Conservation (phyloP, 2,888 invertebrate species). For the Xylota sylvarum region DNA sequence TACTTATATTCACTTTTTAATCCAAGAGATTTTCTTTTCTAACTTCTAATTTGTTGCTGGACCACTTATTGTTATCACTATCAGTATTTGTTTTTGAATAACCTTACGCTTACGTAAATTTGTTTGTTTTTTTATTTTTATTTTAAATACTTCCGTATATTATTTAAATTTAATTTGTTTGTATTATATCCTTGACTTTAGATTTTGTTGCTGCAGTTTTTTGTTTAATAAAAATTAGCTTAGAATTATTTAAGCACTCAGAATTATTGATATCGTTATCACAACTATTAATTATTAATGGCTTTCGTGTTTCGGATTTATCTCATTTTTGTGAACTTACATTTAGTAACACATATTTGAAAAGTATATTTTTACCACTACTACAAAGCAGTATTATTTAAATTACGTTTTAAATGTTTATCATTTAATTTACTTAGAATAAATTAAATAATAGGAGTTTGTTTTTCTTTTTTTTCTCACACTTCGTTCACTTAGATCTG, state of each 20-base stretch:
- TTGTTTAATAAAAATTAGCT: constrained; percentile 33
- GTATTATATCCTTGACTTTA: constrained; percentile 9
- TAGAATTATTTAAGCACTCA: constrained; percentile 67
- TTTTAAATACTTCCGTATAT: constrained; percentile 1
- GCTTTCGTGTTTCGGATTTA: constrained; percentile 39
- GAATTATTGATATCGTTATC: constrained; percentile 67
- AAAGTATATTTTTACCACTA: constrained; percentile 4
- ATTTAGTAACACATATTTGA: constrained; percentile 33
- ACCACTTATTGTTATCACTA: constrained; percentile 66
- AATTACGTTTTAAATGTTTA: constrained; percentile 9
- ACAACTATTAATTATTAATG: constrained; percentile 56
- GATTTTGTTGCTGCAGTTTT: not conserved
- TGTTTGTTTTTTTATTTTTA: not conserved
- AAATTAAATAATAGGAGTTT: constrained; percentile 32
- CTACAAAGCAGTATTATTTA: constrained; percentile 16
- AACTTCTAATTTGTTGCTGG: constrained; percentile 67
- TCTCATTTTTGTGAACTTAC: constrained; percentile 24
- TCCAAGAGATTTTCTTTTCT: constrained; percentile 16
- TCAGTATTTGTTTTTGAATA: constrained; percentile 44
- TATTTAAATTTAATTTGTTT: not conserved
- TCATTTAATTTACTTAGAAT: constrained; percentile 24
- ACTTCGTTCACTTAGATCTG: constrained; percentile 30
- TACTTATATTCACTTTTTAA: constrained; percentile 13
- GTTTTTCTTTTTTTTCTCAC: constrained; percentile 10
- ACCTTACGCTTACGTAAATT: constrained; percentile 36